Evolutionary conservation across 2,113 vertebrate genomes (phyloP), one percentile per base, ranked within the genome.

Genomic region (Pedetes capensis): DNA sequence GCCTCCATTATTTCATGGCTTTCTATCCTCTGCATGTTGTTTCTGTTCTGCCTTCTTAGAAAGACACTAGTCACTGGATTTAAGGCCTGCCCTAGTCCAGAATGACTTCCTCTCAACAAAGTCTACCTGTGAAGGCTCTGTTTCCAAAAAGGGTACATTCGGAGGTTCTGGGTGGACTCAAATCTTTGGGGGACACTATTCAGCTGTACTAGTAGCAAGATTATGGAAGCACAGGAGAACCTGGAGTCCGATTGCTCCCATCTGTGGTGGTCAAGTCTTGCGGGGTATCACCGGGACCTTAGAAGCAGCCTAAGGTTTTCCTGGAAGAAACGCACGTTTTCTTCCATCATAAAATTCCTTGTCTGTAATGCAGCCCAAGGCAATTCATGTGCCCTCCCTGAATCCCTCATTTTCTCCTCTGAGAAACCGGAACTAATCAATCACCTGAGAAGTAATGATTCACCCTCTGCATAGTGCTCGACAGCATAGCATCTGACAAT

Each of bases 361-460:
- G 23, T 55, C n/a, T 90, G 12, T 61, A 23, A 39, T 20, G 23
- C 25, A 87, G 76, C 27, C 55, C 32, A 55, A 61, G 42, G 59
- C 2, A 51, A 74, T n/a, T n/a, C 57, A n/a, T 8, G 4, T 44
- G 51, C 1, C 47, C 42, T 88, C 39, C 9, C 51, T 5, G 11
- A 89, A 51, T 75, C 61, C 88, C 81, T 89, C 27, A 20, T 78
- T 90, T 89, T 49, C 80, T 93, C 27, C 69, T 92, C 34, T 93
- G 59, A 87, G 84, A 90, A 88, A 63, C 1, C 10, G 22, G 64
- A 76, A 14, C 51, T 49, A 72, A 64, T 68, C 29, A 44, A 29
- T 47, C 82, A 57, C 44, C 8, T 2, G 32, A 39, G 12, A 59
- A 37, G 39, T 71, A 12, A 44, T 25, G 11, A 39, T 14, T 53